Base-by-base conservation (phyloP, 1,140 invertebrate genomes). In the Drosophila busckii region DNA sequence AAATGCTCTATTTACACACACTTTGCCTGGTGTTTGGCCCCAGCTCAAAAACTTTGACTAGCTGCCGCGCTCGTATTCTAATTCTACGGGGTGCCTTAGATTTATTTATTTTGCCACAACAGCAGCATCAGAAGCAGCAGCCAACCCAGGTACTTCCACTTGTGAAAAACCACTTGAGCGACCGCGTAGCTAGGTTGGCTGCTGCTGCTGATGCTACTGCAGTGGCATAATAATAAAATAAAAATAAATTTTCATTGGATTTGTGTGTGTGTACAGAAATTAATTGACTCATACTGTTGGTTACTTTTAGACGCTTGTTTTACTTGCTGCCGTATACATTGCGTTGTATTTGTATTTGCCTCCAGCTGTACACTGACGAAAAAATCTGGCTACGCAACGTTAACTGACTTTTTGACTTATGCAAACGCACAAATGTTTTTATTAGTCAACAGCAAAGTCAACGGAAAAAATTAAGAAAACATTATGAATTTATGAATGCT, bases 1-100 rank as follows among this genome's bases (percentile, higher is more conserved):
- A 82, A 80, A 69, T 63, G 61, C 73, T 80, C 75, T 80, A 80
- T 80, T 80, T 80, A 80, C 73, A 80, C n/a, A n/a, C 73, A 80
- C 73, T 70, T 78, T 64, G 75, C 63, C 68, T 68, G 63, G 53
- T 28, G 37, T 46, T 31, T 53, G 7, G 22, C 22, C 10, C 3
- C 12, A 22, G 31, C 22, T 25, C 10, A 22, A 9, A n/a, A n/a
- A n/a, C n/a, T n/a, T n/a, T n/a, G n/a, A n/a, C n/a, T n/a, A n/a
- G n/a, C n/a, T n/a, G n/a, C n/a, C n/a, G n/a, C n/a, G n/a, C n/a
- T n/a, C n/a, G n/a, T n/a, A n/a, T n/a, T n/a, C n/a, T n/a, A n/a
- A 75, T 70, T 62, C 75, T 60, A 69, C 52, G 25, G 69, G 65
- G 69, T 69, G 69, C 64, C 46, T 48, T 70, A 70, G 75, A 75